Percentiles rank a stretch among this genome's conserved stretches.
Evolutionary conservation across 2,797 vertebrate species (phyloP).

Genomic region (Spinibarbus caldwelli): DNA sequence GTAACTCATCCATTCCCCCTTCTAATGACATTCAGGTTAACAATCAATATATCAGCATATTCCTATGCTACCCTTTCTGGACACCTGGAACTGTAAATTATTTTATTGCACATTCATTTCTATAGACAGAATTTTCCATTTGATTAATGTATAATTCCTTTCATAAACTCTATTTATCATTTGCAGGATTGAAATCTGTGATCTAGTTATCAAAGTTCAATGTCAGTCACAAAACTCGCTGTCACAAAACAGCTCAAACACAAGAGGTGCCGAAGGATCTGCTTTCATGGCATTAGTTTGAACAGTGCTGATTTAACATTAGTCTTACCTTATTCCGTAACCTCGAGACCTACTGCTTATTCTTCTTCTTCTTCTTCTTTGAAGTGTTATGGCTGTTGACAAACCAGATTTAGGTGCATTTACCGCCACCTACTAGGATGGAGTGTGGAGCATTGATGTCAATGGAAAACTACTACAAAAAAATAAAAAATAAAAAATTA

Average conservation of each 20-base stretch:
- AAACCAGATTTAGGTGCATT: no score
- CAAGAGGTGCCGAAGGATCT: no score
- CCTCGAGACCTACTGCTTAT: no score
- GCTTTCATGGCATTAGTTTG: background rate
- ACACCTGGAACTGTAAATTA: background rate
- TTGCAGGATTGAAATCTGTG: background rate
- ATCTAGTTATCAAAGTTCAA: constrained; percentile 40
- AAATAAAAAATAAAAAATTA: no score
- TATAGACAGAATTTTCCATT: background rate
- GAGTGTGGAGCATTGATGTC: no score
- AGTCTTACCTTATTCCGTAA: background rate
- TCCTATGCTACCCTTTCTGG: background rate
- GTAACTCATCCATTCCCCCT: background rate
- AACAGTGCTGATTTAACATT: background rate
- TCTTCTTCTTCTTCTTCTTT: no score
- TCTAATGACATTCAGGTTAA: background rate
- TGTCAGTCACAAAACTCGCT: constrained; percentile 2
- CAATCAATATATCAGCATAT: background rate
- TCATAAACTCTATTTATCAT: background rate
- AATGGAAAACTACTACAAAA: no score
- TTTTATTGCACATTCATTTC: no score
- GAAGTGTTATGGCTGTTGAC: no score
- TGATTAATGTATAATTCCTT: background rate
- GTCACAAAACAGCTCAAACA: background rate
- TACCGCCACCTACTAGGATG: no score